Conservation (phyloP, 2,113 vertebrate genomes). For the Mustela lutreola region DNA sequence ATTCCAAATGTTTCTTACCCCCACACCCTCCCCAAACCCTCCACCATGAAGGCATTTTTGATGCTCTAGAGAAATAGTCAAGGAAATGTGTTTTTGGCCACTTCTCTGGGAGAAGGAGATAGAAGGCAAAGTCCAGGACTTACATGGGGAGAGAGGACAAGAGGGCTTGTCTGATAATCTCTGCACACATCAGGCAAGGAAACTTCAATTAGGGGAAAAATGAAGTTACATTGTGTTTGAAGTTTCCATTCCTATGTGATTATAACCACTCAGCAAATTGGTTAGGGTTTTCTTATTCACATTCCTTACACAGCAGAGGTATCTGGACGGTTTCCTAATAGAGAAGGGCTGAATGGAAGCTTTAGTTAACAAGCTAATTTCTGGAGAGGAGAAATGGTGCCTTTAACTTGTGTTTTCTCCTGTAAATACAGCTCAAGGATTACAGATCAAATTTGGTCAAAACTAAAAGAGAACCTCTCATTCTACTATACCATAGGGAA, state of each 20-base stretch:
- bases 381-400: not conserved
- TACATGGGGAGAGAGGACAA: not conserved
- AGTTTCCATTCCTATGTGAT: not conserved
- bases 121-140: not conserved
- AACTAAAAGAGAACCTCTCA: conserved; percentile 9
- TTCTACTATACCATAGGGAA: not conserved
- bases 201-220: not conserved
- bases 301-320: not conserved
- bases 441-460: conserved; percentile 30
- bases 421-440: not conserved
- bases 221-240: not conserved
- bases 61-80: not conserved
- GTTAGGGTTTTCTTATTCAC: not conserved
- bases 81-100: not conserved
- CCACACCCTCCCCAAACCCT: not conserved
- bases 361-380: not conserved
- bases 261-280: not conserved
- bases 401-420: not conserved
- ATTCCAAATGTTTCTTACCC: not conserved
- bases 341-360: not conserved
- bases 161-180: not conserved
- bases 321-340: not conserved
- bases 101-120: not conserved
- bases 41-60: conserved; percentile 22
- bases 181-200: not conserved